Base-by-base conservation (phyloP, 35 echinoderm and acorn worm species). In the Lytechinus variegatus region DNA sequence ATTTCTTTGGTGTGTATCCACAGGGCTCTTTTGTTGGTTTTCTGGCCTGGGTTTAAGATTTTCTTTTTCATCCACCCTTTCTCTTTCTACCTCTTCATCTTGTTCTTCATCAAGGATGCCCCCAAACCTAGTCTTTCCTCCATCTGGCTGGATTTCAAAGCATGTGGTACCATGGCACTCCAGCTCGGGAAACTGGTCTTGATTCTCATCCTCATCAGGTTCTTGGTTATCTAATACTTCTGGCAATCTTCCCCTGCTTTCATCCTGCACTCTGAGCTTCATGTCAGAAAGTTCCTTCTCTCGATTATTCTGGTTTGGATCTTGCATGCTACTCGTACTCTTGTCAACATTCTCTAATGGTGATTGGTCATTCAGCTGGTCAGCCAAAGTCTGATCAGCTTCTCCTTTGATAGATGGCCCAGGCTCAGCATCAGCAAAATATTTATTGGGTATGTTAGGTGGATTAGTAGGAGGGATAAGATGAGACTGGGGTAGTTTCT, bases 381-480 rank as follows among this genome's bases (percentile, higher is more conserved):
- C 54, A 28, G 92, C 92, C 28, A 93, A 54, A 27, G 28, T 90
- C 88, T 93, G 92, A 54, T 93, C 54, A 56, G 28, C 52, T 55
- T 93, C 92, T 14, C 54, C 29, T 6, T 27, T 93, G 4, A 27
- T n/a, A 57, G 28, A 27, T 44, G 9, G 92, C 57, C 92, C 53
- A 93, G n/a, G 29, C 28, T 4, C n/a, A 54, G 7, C 66, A 79
- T 93, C 52, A 57, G 9, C 92, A 57, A 13, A 55, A 19, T 54
- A 28, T 12, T 93, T 93, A 93, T 93, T 54, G 88, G 88, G 88
- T 8, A 90, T 90, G 28, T 52, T 54, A 55, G 92, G 92, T 93
- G 92, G 92, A 57, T 93, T 55, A 93, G 92, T 93, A 93, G 92
- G 92, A 55, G 54, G 92, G 54, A 57, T 33, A n/a, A 55, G 54